These are phyloP conservation scores for Lontra canadensis DNA, from an alignment of 2,113 vertebrate genomes.

Conservation along the genomic window DNA sequence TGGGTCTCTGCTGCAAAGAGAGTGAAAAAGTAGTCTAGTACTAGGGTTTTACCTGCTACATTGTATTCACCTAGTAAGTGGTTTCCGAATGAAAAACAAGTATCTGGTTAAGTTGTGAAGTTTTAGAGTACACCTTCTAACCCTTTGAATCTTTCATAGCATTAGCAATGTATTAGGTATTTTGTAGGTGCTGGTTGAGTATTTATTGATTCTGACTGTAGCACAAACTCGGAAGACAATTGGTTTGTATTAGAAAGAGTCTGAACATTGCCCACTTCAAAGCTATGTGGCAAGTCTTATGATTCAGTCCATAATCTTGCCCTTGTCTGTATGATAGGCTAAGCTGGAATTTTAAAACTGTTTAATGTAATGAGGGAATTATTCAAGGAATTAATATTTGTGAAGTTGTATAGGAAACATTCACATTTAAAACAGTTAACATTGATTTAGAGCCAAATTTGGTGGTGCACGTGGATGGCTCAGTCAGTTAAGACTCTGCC, in stretches of 20 bases:
- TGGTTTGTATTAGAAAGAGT: neutral
- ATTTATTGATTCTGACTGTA: neutral
- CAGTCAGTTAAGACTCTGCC: neutral
- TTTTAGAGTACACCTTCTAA: neutral
- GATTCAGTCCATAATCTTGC: neutral
- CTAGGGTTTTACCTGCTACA: neutral
- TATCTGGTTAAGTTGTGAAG: neutral
- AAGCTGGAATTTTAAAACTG: neutral
- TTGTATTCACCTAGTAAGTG: neutral
- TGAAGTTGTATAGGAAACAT: neutral
- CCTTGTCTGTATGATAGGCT: neutral
- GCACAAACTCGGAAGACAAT: neutral
- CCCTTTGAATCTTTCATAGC: neutral
- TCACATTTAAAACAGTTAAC: neutral
- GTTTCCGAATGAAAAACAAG: neutral
- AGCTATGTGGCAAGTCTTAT: neutral
- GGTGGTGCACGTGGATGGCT: neutral
- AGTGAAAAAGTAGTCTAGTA: neutral
- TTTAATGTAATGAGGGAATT: neutral
- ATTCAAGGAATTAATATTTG: neutral
- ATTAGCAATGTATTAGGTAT: neutral
- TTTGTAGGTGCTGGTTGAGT: neutral
- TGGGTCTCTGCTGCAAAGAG: neutral
- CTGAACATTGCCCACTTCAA: neutral
- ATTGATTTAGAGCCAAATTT: neutral